Evolutionary conservation across 2,797 vertebrate species (phyloP), one percentile per base, ranked within the genome.

Genomic region (Gallirallus australis): DNA sequence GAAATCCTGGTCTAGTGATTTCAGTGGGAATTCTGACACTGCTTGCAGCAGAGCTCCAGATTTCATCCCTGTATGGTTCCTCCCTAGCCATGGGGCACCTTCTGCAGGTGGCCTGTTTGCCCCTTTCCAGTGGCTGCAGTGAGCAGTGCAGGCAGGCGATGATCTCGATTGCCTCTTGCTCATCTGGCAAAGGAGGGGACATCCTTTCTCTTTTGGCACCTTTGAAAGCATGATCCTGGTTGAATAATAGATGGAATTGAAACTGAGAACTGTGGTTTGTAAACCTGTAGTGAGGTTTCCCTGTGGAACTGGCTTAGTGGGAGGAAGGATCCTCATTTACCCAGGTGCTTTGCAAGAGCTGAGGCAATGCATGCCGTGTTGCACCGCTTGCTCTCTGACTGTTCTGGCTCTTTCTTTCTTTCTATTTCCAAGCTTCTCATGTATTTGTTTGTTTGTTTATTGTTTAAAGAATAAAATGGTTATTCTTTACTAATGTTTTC

Each of bases 311-410:
- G 57, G 7, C 30, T 69, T 53, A 53, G 35, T 48, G 31, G 30
- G 60, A 10, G 64, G 40, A 65, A 76, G 70, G 52, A 53, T 83
- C 35, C 59, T 82, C 3, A 65, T 63, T 76, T 86, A 10, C 70
- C 37, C 45, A 75, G 57, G 50, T 63, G 87, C 91, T 96, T 96
- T 95, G 89, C 89, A 94, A 93, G 87, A 90, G 82, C 94, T 95
- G 94, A 93, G 89, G 61, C 65, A 76, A 93, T 90, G 90, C 94
- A 94, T 95, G 92, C 56, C 27, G 1, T 83, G 64, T 91, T 92
- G 87, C 77, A n/a, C 91, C 88, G 96, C 93, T 95, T 96, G 79
- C 80, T 92, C 69, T 89, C 84, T 89, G 90, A 84, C 71, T 92
- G 76, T 60, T 82, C 47, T 93, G 72, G 54, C 69, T 89, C 47